Conservation (phyloP, 2,797 vertebrate species). For the Hydrophis major region DNA sequence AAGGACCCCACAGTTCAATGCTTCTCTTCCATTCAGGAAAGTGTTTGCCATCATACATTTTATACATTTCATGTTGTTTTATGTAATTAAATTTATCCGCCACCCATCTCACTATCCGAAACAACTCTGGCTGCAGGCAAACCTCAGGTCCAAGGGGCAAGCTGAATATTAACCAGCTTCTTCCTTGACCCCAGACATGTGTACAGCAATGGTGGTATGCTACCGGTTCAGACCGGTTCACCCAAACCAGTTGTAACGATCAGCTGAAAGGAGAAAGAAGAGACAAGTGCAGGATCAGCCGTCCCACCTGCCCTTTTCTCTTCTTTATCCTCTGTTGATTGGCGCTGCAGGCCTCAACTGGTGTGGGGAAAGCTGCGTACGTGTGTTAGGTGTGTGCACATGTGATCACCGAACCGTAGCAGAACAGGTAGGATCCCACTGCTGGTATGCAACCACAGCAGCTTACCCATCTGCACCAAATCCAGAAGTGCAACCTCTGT, state of each 20-base stretch:
- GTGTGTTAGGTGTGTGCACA: too few relatives aligned
- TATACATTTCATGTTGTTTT: not conserved
- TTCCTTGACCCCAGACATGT: not conserved
- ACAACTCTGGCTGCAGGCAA: not conserved
- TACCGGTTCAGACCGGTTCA: too few relatives aligned
- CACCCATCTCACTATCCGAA: not conserved
- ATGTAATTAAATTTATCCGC: not conserved
- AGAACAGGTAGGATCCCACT: too few relatives aligned
- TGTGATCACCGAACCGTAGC: too few relatives aligned
- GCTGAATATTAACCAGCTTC: not conserved
- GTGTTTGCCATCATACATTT: not conserved
- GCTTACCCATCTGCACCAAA: not conserved
- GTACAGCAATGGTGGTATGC: not conserved
- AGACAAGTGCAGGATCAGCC: too few relatives aligned
- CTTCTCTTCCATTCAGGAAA: not conserved
- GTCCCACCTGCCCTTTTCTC: too few relatives aligned
- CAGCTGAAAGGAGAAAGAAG: too few relatives aligned
- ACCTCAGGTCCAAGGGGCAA: not conserved
- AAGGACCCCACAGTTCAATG: not conserved
- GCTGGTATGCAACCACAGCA: too few relatives aligned
- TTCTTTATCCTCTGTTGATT: too few relatives aligned
- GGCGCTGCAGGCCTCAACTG: too few relatives aligned
- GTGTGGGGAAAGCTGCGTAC: too few relatives aligned
- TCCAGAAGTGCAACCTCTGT: not conserved
- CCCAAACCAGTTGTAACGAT: too few relatives aligned